phyloP scores from a whole-genome alignment of 2,888 invertebrate genomes.

The Tachina grossa region DNA sequence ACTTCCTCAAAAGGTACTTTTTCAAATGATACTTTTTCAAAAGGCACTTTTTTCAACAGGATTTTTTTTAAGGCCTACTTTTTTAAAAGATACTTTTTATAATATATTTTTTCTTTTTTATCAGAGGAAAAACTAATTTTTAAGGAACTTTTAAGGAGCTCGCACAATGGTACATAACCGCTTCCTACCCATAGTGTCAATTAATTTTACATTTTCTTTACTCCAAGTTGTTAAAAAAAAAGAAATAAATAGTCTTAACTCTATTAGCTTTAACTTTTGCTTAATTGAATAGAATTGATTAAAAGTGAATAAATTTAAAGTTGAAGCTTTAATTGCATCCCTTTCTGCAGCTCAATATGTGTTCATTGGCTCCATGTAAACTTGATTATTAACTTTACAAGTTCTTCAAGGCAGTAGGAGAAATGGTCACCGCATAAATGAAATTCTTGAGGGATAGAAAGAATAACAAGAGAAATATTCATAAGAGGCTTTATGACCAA shows the following conservation, averaged over 20 bases:
- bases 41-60: neutral
- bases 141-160: neutral
- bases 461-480: neutral
- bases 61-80: neutral
- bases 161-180: too few relatives aligned
- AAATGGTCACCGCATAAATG: constrained; percentile 29
- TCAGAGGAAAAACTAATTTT: neutral
- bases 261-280: constrained; percentile 33
- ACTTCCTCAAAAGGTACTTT: too few relatives aligned
- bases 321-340: neutral
- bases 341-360: neutral
- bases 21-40: too few relatives aligned
- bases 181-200: neutral
- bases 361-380: constrained; percentile 2
- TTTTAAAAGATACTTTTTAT: neutral
- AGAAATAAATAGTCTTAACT: constrained; percentile 4
- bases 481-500: constrained; percentile 4
- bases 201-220: constrained; percentile 5
- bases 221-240: neutral
- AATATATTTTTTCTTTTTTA: too few relatives aligned
- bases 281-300: constrained; percentile 44
- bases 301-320: constrained; percentile 19
- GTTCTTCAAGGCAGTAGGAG: constrained; percentile 34
- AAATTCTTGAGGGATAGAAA: constrained; percentile 1
- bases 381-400: constrained; percentile 62